Percentiles rank a stretch among this genome's conserved stretches.
Evolutionary conservation across 2,888 invertebrate genomes (phyloP).

Genomic region (Copidosoma aretas): DNA sequence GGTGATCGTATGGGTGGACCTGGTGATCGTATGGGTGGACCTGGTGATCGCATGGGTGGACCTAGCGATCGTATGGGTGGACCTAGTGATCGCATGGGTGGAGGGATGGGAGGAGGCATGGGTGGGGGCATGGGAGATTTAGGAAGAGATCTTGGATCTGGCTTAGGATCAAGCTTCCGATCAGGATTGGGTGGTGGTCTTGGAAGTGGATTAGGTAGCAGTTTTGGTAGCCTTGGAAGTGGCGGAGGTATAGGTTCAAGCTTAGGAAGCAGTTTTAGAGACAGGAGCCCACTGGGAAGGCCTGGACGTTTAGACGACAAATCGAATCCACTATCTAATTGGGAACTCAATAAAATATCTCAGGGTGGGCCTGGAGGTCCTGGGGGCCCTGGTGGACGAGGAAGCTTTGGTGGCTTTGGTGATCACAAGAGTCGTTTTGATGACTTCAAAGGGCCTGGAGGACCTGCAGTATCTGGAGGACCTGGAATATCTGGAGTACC

Average conservation of each 20-base stretch:
- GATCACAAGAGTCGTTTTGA: constrained; percentile 54
- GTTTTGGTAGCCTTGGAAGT: constrained; percentile 8
- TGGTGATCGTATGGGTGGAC: constrained; percentile 23
- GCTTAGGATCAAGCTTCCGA: constrained; percentile 23
- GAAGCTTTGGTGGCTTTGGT: constrained; percentile 47
- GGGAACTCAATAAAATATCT: constrained; percentile 43
- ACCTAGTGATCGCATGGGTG: constrained; percentile 25
- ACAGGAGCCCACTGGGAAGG: constrained; percentile 57
- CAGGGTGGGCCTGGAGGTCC: constrained; percentile 39
- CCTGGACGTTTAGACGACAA: constrained; percentile 42
- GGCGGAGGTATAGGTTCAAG: constrained; percentile 24
- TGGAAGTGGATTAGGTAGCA: constrained; percentile 28
- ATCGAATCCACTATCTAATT: constrained; percentile 37
- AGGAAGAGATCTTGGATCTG: constrained; percentile 18
- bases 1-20: constrained; percentile 22
- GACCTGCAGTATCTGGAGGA: too few species aligned
- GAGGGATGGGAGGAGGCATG: constrained; percentile 31
- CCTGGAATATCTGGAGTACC: too few species aligned
- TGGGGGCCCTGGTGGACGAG: constrained; percentile 42
- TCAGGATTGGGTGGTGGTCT: constrained; percentile 17
- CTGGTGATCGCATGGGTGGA: constrained; percentile 29
- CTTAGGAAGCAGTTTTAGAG: constrained; percentile 53
- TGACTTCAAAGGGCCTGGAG: constrained; percentile 51
- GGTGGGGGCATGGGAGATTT: constrained; percentile 30
- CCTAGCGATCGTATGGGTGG: constrained; percentile 23